Conservation (phyloP, 2,888 invertebrate species). For the Lypha dubia region DNA sequence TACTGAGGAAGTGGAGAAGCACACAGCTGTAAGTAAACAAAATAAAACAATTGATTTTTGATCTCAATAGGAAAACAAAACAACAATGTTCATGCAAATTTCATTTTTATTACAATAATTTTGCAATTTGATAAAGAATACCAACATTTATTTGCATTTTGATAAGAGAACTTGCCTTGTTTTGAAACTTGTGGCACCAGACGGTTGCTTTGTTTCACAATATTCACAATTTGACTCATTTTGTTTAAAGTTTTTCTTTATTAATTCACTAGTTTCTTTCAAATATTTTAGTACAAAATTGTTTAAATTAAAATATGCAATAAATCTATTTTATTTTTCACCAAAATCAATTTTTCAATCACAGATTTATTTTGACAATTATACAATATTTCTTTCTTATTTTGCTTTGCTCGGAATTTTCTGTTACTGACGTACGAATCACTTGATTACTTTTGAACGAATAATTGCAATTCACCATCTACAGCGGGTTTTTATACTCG, state of each 20-base stretch:
- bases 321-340: conserved; percentile 37
- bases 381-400: conserved; percentile 63
- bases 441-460: conserved; percentile 63
- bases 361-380: conserved; percentile 59
- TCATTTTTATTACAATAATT: background rate
- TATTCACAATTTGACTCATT: conserved; percentile 77
- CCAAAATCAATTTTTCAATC: conserved; percentile 28
- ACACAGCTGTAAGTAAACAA: conserved; percentile 73
- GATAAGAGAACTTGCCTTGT: conserved; percentile 76
- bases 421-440: conserved; percentile 47
- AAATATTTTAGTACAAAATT: too few species aligned
- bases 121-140: background rate
- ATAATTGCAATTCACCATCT: conserved; percentile 44
- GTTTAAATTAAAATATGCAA: conserved; percentile 41
- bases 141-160: background rate
- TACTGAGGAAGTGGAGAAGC: conserved; percentile 76
- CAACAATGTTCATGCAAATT: background rate
- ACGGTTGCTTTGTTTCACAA: conserved; percentile 75
- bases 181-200: conserved; percentile 77
- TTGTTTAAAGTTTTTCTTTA: conserved; percentile 45
- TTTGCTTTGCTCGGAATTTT: conserved; percentile 61
- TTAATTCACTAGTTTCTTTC: too few species aligned
- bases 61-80: conserved; percentile 2
- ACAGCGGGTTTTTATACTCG: conserved; percentile 61
- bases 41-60: conserved; percentile 16